phyloP scores from a whole-genome alignment of 2,888 invertebrate genomes.

The Megastigmus dorsalis region DNA sequence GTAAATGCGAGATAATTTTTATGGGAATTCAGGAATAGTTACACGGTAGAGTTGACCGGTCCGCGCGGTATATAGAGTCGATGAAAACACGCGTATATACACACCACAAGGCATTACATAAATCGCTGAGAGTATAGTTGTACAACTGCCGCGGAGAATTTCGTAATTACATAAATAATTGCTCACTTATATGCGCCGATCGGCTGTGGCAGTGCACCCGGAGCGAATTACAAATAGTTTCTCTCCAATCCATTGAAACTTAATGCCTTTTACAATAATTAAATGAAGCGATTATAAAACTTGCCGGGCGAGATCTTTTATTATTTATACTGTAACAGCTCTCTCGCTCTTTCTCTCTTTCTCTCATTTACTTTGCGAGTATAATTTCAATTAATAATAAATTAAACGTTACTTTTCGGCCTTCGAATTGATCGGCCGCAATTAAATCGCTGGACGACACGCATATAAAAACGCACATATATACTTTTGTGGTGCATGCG shows the following conservation, averaged over 20 bases:
- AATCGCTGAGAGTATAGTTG: not conserved
- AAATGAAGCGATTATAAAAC: constrained; percentile 1
- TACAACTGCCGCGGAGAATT: constrained; percentile 21
- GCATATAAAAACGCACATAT: no score
- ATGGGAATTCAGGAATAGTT: not conserved
- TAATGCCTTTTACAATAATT: not conserved
- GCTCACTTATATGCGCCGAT: not conserved
- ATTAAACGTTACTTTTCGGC: no score
- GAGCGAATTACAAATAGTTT: not conserved
- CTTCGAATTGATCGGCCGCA: no score
- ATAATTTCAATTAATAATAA: no score
- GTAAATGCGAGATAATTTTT: not conserved
- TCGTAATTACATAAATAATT: constrained; percentile 21
- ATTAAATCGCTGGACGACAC: no score
- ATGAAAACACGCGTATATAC: not conserved
- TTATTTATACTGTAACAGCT: no score
- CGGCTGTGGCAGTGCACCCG: no score
- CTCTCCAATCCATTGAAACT: not conserved
- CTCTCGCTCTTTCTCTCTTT: no score
- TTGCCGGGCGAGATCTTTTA: no score
- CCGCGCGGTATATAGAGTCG: not conserved
- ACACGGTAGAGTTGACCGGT: no score
- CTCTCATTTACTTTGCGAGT: no score
- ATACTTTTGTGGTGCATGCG: no score
- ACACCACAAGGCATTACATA: not conserved